Evolutionary conservation across 2,797 vertebrate genomes (phyloP).

Genomic region (Epinephelus malabaricus): DNA sequence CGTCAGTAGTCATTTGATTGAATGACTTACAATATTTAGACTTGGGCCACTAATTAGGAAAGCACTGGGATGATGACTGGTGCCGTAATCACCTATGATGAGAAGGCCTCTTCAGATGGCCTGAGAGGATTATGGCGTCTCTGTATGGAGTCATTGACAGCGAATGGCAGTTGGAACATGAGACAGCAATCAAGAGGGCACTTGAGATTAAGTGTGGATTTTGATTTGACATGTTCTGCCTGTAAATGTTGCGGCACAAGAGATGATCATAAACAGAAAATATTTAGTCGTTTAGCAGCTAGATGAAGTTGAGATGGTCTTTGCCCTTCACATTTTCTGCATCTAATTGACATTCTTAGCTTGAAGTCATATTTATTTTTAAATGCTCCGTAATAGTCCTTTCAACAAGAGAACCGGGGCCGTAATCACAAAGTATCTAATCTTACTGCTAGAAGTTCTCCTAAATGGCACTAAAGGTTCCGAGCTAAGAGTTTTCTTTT

Average conservation of each 20-base stretch:
- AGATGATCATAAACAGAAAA: not conserved
- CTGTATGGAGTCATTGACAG: slow-evolving; percentile 14
- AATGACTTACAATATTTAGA: slow-evolving; percentile 12
- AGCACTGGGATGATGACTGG: slow-evolving; percentile 32
- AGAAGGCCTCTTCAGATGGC: slow-evolving; percentile 32
- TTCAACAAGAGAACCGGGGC: not conserved
- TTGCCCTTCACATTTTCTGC: not conserved
- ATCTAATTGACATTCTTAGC: not conserved
- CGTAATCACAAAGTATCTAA: not conserved
- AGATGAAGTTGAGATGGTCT: not conserved
- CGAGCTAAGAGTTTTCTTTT: slow-evolving; percentile 11
- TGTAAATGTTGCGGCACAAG: not conserved
- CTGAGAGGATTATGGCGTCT: slow-evolving; percentile 24
- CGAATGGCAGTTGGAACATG: slow-evolving; percentile 15
- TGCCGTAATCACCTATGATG: slow-evolving; percentile 33
- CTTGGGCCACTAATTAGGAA: slow-evolving; percentile 28
- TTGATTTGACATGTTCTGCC: slow-evolving; percentile 14
- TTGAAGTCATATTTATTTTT: slow-evolving; percentile 10
- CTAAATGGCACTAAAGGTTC: slow-evolving; percentile 9
- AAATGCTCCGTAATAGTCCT: not conserved
- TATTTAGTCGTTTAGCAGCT: not conserved
- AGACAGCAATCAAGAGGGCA: slow-evolving; percentile 8
- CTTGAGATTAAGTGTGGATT: slow-evolving; percentile 26
- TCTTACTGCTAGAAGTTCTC: not conserved
- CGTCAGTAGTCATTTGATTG: slow-evolving; percentile 21